phyloP scores from a whole-genome alignment of 1,140 invertebrate species.

The Formica exsecta region DNA sequence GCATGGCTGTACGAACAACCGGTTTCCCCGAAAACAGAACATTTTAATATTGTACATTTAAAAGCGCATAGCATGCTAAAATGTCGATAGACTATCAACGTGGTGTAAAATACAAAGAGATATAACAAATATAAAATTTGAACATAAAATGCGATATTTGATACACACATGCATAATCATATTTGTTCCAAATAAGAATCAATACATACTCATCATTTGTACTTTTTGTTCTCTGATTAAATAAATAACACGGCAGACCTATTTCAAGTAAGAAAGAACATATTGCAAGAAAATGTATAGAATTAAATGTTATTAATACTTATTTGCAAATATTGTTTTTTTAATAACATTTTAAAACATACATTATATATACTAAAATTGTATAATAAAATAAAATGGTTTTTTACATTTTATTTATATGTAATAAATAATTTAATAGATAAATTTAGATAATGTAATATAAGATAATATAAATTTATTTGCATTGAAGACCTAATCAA shows the following conservation, averaged over 20 bases:
- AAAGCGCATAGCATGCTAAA: not conserved
- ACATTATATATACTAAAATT: not conserved
- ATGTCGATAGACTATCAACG: not conserved
- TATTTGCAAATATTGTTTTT: conserved; percentile 27
- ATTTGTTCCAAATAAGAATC: not conserved
- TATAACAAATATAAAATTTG: not conserved
- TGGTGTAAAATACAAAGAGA: not conserved
- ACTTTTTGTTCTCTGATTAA: not conserved
- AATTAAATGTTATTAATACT: conserved; percentile 31
- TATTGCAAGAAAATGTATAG: conserved; percentile 1
- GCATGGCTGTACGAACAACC: conserved; percentile 64
- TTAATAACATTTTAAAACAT: not conserved
- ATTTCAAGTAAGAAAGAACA: not conserved
- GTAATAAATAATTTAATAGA: conserved; percentile 1
- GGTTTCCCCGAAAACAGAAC: conserved; percentile 58
- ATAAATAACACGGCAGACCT: not conserved
- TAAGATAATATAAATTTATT: conserved; percentile 5
- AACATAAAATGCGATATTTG: not conserved
- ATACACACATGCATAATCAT: not conserved
- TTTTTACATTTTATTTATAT: conserved; percentile 36
- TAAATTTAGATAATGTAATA: conserved; percentile 14
- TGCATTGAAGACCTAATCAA: not conserved
- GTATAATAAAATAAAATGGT: conserved; percentile 23
- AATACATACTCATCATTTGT: not conserved
- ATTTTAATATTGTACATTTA: not conserved